Evolutionary conservation across 1,140 invertebrate species (phyloP), one percentile per base, ranked within the genome.

Genomic region (Papilio machaon): DNA sequence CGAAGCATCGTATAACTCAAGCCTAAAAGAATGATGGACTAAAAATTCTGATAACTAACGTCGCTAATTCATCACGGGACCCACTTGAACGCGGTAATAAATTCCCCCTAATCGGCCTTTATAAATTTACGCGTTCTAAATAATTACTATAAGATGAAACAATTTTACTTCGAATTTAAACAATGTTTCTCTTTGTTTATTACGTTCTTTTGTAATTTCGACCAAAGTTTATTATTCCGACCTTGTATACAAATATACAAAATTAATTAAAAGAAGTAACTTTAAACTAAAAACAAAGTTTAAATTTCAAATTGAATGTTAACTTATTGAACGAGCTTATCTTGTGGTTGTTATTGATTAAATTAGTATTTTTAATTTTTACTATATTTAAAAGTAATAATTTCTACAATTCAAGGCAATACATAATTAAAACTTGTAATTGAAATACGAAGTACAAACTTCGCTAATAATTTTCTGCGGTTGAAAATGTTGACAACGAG

Each of bases 11-110:
- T 67, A 79, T 79, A 79, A 79, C 77, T 79, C 77, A 79, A 79
- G 77, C 77, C 77, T 64, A 64, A 79, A 78, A 79, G 77, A 79
- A 79, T 79, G 77, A 79, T 79, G 77, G 58, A 79, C 77, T 46
- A 79, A 79, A 79, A 79, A 79, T 79, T 64, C 58, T 79, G 77
- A 79, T 79, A 79, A 79, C 75, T 79, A 79, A 79, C 30, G 77
- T 46, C 58, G 35, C 49, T 79, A 64, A 79, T 79, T 79, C 30
- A 79, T 79, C 77, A 64, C 54, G 30, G 43, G 15, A 15, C 54
- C 46, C 47, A 19, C 47, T 74, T 35, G 9, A 15, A 35, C 30
- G 64, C 30, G 10, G 47, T 54, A 76, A 76, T 76, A 49, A 76
- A 76, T 76, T 54, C 19, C 8, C 10, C 5, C 23, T 76, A 76